Conservation (phyloP, 23 tunicate species). For the Trididemnum clinides region DNA sequence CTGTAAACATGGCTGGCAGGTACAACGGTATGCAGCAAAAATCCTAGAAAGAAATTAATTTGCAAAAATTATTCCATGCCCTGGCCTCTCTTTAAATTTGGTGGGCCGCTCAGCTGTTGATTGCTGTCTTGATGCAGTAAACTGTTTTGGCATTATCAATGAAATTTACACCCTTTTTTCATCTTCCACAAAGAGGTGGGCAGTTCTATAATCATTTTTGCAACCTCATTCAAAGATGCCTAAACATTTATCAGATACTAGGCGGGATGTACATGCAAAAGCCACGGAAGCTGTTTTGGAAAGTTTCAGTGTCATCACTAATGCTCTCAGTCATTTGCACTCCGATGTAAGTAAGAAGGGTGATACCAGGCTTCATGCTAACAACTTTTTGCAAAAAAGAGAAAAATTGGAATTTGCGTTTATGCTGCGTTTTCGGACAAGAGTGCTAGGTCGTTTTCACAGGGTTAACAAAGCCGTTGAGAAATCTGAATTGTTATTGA, state of each 20-base stretch:
- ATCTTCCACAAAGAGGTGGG: slow-evolving; percentile 30
- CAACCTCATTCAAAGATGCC: slow-evolving; percentile 16
- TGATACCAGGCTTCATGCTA: slow-evolving; percentile 28
- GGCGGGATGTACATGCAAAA: slow-evolving; percentile 29
- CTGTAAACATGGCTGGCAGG: slow-evolving; percentile 34
- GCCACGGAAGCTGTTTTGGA: slow-evolving; percentile 30
- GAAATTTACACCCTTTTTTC: slow-evolving; percentile 22
- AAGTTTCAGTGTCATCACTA: slow-evolving; percentile 13
- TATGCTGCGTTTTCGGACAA: slow-evolving; percentile 10
- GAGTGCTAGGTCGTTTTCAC: slow-evolving; percentile 18
- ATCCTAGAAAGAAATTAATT: neutral
- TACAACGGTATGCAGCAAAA: slow-evolving; percentile 35
- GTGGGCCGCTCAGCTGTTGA: slow-evolving; percentile 18
- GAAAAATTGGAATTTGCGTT: slow-evolving; percentile 28
- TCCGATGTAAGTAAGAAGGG: slow-evolving; percentile 11
- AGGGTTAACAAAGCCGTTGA: slow-evolving; percentile 26
- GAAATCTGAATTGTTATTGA: slow-evolving; percentile 15
- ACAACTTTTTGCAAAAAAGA: slow-evolving; percentile 26
- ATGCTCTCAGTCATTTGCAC: slow-evolving; percentile 32
- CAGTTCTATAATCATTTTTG: slow-evolving; percentile 32
- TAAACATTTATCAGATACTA: slow-evolving; percentile 24
- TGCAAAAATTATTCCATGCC: slow-evolving; percentile 12
- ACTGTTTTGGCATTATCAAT: slow-evolving; percentile 36
- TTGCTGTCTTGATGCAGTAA: slow-evolving; percentile 19
- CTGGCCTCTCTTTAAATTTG: slow-evolving; percentile 11